phyloP scores from a whole-genome alignment of 2,113 vertebrate genomes.

The Aegithalos caudatus region DNA sequence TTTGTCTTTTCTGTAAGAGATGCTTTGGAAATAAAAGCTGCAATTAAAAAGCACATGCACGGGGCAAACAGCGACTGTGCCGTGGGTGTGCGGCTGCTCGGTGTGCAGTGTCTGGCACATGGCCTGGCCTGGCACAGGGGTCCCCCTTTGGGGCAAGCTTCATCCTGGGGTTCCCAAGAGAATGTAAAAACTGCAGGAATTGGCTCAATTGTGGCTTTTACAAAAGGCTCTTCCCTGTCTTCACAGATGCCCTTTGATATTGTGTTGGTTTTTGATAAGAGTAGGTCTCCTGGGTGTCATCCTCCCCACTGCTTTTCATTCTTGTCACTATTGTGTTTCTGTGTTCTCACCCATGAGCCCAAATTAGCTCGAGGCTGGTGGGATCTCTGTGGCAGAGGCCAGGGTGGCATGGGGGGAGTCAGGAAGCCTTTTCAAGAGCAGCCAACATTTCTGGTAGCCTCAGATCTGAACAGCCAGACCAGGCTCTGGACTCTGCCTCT shows the following conservation, averaged over 20 bases:
- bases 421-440: slow-evolving; percentile 49
- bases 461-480: not conserved
- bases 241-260: not conserved
- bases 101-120: accelerated
- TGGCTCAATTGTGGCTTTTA: not conserved
- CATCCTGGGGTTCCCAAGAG: not conserved
- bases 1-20: slow-evolving; percentile 5
- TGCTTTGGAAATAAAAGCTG: slow-evolving; percentile 1
- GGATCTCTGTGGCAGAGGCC: not conserved
- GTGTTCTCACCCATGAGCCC: not conserved
- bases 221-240: not conserved
- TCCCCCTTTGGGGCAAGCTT: not conserved
- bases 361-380: not conserved
- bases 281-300: not conserved
- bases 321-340: slow-evolving; percentile 3
- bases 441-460: not conserved
- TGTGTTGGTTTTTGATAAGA: not conserved
- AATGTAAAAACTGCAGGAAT: not conserved
- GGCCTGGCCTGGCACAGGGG: not conserved
- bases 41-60: not conserved
- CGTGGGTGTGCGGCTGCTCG: not conserved
- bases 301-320: not conserved
- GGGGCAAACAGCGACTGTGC: not conserved
- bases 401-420: not conserved
- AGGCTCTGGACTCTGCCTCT: not conserved